Base-by-base conservation (phyloP, 2,888 invertebrate species). In the Lacanobia oleracea region DNA sequence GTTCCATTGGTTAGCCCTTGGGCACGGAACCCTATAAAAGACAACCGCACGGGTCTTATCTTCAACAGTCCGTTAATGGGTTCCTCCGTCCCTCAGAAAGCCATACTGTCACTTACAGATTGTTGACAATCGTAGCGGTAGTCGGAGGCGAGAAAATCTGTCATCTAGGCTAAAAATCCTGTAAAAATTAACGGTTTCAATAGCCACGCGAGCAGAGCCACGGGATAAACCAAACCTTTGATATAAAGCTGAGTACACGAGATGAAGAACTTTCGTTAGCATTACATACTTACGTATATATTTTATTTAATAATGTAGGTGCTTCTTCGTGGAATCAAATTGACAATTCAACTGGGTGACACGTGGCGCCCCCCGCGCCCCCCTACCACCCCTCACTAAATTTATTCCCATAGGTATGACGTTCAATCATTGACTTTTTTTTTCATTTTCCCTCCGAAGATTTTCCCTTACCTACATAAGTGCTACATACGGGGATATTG, bases 391-490 rank as follows among this genome's bases (percentile, higher is more conserved):
- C 88, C 86, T 72, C 75, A 85, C 88, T 84, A 93, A 94, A 94
- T 94, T 91, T 95, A 95, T 95, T 96, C 96, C 95, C 95, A 90
- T 88, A 93, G 94, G 95, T 93, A 94, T 93, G 93, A 91, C 92
- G 91, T 93, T 94, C 94, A 94, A 95, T 96, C 95, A 95, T 94
- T 93, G 94, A 93, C 91, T 93, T 89, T 85, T 85, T 87, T 84
- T 87, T 85, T 86, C 87, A 87, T 87, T 88, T 88, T 85, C 80
- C 81, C 79, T 81, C 60, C 79, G 78, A 78, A 75, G 77, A 83
- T 73, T 85, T 86, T 81, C 84, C 82, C 84, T 86, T 87, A 82
- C 84, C 82, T 72, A 86, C 82, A 77, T 83, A 81, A 81, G 77
- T 79, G 79, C 56, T 76, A 83, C 81, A 77, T 74, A 76, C 61